Conservation (phyloP, 2,888 invertebrate species). For the Archips crataeganus region DNA sequence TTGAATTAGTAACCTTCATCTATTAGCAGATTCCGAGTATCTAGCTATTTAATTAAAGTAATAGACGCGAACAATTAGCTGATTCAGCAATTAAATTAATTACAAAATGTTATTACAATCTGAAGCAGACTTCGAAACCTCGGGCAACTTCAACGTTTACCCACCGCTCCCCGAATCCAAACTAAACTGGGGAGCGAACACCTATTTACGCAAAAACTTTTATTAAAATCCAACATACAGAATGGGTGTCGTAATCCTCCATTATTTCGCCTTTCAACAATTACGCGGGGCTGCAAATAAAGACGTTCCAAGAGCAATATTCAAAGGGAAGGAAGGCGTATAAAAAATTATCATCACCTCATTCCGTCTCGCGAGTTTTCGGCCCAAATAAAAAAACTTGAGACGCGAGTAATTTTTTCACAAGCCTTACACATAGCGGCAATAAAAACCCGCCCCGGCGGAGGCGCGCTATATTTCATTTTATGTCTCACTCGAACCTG, state of each 20-base stretch:
- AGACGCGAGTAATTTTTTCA: constrained; percentile 78
- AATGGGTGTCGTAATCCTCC: constrained; percentile 52
- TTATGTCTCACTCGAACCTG: constrained; percentile 66
- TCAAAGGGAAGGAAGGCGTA: constrained; percentile 59
- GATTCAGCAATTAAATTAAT: constrained; percentile 31
- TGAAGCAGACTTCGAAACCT: not conserved
- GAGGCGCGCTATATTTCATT: constrained; percentile 76
- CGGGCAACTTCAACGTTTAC: not conserved
- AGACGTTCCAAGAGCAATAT: constrained; percentile 66
- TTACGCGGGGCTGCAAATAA: constrained; percentile 64
- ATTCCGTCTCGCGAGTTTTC: constrained; percentile 52
- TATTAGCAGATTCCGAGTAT: not conserved
- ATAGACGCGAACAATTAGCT: constrained; percentile 19
- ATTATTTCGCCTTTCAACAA: constrained; percentile 61
- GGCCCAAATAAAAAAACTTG: constrained; percentile 66
- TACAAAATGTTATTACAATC: constrained; percentile 27
- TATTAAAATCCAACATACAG: constrained; percentile 46
- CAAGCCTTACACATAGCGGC: constrained; percentile 79
- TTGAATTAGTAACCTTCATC: too few species aligned
- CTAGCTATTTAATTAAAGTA: constrained; percentile 17
- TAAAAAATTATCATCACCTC: constrained; percentile 74
- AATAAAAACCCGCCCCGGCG: constrained; percentile 75
- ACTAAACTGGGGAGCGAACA: constrained; percentile 11
- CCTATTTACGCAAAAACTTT: constrained; percentile 40
- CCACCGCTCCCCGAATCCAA: constrained; percentile 5